Evolutionary conservation across 2,797 vertebrate genomes (phyloP), one percentile per base, ranked within the genome.

Genomic region (Lithobates pipiens): DNA sequence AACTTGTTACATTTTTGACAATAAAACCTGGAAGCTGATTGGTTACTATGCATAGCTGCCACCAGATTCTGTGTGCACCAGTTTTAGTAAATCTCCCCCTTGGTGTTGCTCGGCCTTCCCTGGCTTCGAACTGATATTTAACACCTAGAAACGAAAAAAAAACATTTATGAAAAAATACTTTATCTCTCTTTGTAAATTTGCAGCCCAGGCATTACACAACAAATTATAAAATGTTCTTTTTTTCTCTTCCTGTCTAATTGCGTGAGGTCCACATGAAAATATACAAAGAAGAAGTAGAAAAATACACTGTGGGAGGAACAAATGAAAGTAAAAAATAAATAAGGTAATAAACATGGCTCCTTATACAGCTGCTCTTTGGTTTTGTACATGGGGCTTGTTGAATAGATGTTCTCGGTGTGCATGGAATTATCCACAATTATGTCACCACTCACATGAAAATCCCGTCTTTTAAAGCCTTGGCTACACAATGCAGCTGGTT

Each of bases 401-500:
- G 57, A 80, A 80, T 67, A 69, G 46, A 34, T 6, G 32, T 34
- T 65, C 85, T 72, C 73, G 34, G 79, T 27, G 74, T 18, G 78
- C 69, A n/a, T 18, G 7, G 76, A 82, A 82, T 82, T 65, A 82
- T 44, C 46, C 25, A 29, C 74, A 72, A 82, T 86, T 82, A 81
- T 71, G 42, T 71, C 34, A 63, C 57, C 13, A 32, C 71, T 34
- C 27, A 15, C 10, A 65, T 67, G 77, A 74, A 74, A 74, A 79
- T 80, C 27, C 29, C 11, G 39, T 65, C 61, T 42, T 77, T 81
- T n/a, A 86, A 63, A 15, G 65, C 39, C 25, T 70, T 75, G 39
- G 18, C 27, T 34, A 23, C 69, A 65, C 16, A 82, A 77, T 77
- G 16, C 34, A 18, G 61, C 34, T 15, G 65, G 75, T 86, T 86